phyloP scores from a whole-genome alignment of 2,888 invertebrate genomes.

The Drosophila sordidula region DNA sequence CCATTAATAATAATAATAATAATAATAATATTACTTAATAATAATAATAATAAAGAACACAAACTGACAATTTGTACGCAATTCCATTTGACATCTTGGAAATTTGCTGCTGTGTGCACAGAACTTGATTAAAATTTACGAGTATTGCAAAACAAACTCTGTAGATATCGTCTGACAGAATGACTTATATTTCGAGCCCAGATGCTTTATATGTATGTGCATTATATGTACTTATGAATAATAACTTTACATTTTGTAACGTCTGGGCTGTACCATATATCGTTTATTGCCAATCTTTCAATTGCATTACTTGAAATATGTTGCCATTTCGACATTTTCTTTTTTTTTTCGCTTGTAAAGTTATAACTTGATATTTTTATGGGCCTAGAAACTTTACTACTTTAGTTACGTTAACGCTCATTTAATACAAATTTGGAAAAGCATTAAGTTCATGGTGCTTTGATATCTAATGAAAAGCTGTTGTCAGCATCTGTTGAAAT shows the following conservation, averaged over 20 bases:
- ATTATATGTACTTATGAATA: neutral
- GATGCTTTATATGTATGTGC: neutral
- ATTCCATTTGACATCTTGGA: constrained; percentile 26
- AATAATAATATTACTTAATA: constrained; percentile 26
- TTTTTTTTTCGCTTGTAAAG: neutral
- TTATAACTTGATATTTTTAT: neutral
- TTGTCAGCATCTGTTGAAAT: neutral
- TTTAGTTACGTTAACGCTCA: neutral
- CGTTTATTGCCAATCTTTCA: neutral
- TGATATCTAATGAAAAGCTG: neutral
- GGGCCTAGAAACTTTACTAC: neutral
- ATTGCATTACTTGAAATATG: neutral
- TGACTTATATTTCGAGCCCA: constrained; percentile 2
- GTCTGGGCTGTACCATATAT: neutral
- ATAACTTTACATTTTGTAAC: neutral
- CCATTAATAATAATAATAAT: constrained; percentile 30
- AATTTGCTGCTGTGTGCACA: constrained; percentile 15
- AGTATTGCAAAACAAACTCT: constrained; percentile 10
- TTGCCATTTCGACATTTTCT: neutral
- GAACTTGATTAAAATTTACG: constrained; percentile 34
- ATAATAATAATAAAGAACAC: constrained; percentile 41
- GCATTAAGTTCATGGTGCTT: neutral
- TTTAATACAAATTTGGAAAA: neutral
- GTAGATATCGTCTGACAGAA: constrained; percentile 12
- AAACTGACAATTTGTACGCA: constrained; percentile 32